A percentile compares a stretch with the other conserved stretches of the same genome.
Evolutionary conservation across 2,797 vertebrate species (phyloP).

Genomic region (Poeciliopsis presidionis): DNA sequence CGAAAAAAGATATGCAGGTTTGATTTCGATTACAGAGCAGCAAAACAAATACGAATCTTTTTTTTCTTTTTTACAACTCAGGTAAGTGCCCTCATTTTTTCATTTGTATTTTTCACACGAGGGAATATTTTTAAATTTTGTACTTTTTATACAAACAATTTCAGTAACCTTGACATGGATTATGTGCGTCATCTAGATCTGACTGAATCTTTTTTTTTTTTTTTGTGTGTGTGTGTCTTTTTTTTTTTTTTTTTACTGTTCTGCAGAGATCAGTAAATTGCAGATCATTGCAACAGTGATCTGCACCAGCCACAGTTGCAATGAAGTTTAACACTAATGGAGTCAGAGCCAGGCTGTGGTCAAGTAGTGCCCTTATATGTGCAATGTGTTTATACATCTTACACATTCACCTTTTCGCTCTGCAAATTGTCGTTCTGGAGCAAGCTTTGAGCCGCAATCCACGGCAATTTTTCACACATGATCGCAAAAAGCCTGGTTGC

Average conservation of each 20-base stretch:
- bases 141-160: conserved; percentile 61
- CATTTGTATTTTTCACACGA: conserved; percentile 42
- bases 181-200: conserved; percentile 64
- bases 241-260: conserved; percentile 48
- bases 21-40: conserved; percentile 69
- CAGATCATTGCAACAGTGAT: conserved; percentile 15
- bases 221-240: no score
- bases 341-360: conserved; percentile 63
- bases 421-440: conserved; percentile 42
- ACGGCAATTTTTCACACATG: conserved; percentile 52
- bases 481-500: conserved; percentile 57
- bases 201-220: conserved; percentile 42
- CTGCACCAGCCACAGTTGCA: conserved; percentile 73
- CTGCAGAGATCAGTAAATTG: conserved; percentile 57
- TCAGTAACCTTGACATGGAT: conserved; percentile 66
- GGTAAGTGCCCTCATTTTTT: conserved; percentile 59
- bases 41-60: conserved; percentile 58
- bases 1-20: conserved; percentile 70
- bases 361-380: conserved; percentile 57
- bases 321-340: conserved; percentile 75
- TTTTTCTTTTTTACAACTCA: conserved; percentile 39
- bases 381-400: conserved; percentile 59
- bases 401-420: conserved; percentile 23
- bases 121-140: conserved; percentile 37
- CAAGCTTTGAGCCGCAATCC: conserved; percentile 51